These are phyloP conservation scores for Podarcis lilfordi DNA, from an alignment of 2,797 vertebrate genomes.

Conservation along the genomic window DNA sequence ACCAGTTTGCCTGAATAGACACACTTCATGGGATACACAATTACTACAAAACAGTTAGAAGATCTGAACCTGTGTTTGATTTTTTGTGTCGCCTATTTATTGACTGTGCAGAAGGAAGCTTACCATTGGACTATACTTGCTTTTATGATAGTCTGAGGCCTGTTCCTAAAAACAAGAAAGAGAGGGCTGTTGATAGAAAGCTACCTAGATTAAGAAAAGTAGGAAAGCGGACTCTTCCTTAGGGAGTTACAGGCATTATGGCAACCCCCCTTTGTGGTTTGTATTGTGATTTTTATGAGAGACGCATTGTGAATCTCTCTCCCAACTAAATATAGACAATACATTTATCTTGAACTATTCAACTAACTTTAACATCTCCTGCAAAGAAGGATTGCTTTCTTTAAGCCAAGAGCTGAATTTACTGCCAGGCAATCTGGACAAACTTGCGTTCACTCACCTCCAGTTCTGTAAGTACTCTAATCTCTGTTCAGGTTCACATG, in stretches of 20 bases:
- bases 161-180: too few relatives aligned
- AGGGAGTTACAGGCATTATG: background rate
- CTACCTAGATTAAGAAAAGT: background rate
- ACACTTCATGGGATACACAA: background rate
- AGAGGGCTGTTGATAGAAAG: background rate
- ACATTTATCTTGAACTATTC: slow-evolving; percentile 25
- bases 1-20: background rate
- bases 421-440: slow-evolving; percentile 19
- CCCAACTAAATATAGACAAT: slow-evolving; percentile 34
- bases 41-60: background rate
- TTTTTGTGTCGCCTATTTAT: background rate
- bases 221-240: rapidly evolving
- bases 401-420: slow-evolving; percentile 40
- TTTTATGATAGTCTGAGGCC: background rate
- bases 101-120: background rate
- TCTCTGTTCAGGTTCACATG: background rate
- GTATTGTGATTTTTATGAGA: slow-evolving; percentile 6
- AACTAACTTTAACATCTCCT: slow-evolving; percentile 24
- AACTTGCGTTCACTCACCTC: slow-evolving; percentile 41
- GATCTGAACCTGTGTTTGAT: background rate
- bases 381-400: slow-evolving; percentile 17
- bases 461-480: background rate
- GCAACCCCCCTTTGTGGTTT: background rate
- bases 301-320: slow-evolving; percentile 26
- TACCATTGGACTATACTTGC: background rate